Base-by-base conservation (phyloP, 2,888 invertebrate species). In the Ichneumoninae sp. region DNA sequence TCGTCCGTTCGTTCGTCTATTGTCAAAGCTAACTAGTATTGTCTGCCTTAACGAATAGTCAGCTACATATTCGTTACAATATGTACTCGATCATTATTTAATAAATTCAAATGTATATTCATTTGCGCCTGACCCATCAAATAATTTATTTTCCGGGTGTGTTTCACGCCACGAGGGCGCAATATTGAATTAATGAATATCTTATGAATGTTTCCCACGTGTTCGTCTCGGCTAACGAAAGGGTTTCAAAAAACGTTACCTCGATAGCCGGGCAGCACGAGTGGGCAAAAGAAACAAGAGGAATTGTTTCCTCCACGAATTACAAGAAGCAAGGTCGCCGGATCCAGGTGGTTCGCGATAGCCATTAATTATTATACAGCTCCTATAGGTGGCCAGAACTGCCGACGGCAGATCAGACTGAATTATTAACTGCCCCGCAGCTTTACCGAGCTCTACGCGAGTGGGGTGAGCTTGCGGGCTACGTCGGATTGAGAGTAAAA, bases 331-430 rank as follows among this genome's bases (percentile, higher is more conserved):
- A 30, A 26, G 30, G 8, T 36, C n/a, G 68, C 47, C 22, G 26
- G 44, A 81, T 77, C 47, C 82, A 47, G 10, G 62, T 65, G 71
- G 16, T 26, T 2, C 57, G 44, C 65, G 57, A 78, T 78, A 69
- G 74, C 78, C 72, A 82, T 82, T 78, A 82, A 82, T 82, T 82
- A 82, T 82, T 78, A 68, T 72, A 7, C 44, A n/a, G n/a, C 22
- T 22, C 13, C 60, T 82, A 47, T 22, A 60, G 33, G 30, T 71
- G 60, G n/a, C 30, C 62, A 19, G 60, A 26, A 47, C 80, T 60
- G 76, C 57, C 47, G 47, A 19, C 33, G 66, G 57, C 75, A 50
- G 66, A 26, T 26, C 40, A 36, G 65, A 40, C 57, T 83, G 75
- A 83, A 83, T 83, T 80, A 83, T 83, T 83, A 72, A 83, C 74